Evolutionary conservation across 2,888 invertebrate species (phyloP).

Genomic region (Trachelus troglodyta): DNA sequence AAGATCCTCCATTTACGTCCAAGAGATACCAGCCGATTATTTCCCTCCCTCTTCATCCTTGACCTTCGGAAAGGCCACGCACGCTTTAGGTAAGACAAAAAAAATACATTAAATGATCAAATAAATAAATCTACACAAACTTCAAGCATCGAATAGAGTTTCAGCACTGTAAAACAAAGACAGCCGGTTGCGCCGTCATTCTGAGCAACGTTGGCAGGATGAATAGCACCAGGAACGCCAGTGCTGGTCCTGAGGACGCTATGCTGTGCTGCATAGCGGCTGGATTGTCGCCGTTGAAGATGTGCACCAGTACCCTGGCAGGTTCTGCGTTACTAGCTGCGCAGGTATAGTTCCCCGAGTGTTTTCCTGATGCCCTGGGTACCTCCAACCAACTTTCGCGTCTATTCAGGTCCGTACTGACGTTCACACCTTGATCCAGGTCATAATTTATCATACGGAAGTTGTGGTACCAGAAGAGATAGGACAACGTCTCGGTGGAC

Average conservation of each 20-base stretch:
- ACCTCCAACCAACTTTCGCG: constrained; percentile 77
- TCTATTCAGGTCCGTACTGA: constrained; percentile 81
- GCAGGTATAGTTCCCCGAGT: constrained; percentile 91
- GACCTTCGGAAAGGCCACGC: no score
- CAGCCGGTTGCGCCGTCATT: no score
- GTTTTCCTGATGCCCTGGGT: constrained; percentile 73
- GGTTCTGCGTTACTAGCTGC: constrained; percentile 90
- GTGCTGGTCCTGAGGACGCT: constrained; percentile 59
- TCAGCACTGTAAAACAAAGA: no score
- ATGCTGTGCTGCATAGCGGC: constrained; percentile 82
- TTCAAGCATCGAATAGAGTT: no score
- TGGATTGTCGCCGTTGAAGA: constrained; percentile 88
- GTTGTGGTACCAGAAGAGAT: constrained; percentile 85
- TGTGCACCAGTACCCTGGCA: constrained; percentile 89
- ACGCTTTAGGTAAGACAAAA: background rate
- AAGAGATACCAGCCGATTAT: no score
- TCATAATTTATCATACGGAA: constrained; percentile 94
- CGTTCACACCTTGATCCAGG: constrained; percentile 85
- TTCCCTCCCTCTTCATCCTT: no score
- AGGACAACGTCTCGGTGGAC: constrained; percentile 86
- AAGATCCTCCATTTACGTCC: no score
- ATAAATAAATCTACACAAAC: background rate
- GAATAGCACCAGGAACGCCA: constrained; percentile 34
- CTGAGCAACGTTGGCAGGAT: background rate
- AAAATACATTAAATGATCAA: constrained; percentile 14